Percentiles rank a stretch among this genome's conserved stretches.
These are phyloP conservation scores for Acleris emargana DNA, from an alignment of 2,888 invertebrate genomes.

Conservation along the genomic window DNA sequence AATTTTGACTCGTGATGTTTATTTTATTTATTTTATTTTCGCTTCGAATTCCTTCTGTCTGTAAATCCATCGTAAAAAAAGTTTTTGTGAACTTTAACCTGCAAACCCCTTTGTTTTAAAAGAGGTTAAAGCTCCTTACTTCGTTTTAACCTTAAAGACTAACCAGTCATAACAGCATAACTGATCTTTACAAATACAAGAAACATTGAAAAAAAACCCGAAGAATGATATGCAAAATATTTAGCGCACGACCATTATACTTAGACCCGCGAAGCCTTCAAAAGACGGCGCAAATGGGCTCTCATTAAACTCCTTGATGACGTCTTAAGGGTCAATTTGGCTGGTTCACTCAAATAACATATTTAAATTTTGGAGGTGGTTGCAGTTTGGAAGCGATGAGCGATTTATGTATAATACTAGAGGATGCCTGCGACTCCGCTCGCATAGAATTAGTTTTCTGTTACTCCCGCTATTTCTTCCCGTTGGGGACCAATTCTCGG, in stretches of 20 bases:
- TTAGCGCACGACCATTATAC: conserved; percentile 4
- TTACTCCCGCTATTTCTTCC: too few relatives aligned
- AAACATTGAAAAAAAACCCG: neutral
- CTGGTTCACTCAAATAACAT: conserved; percentile 26
- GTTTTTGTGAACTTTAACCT: neutral
- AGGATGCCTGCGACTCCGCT: too few relatives aligned
- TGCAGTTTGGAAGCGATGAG: conserved; percentile 1
- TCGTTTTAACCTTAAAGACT: neutral
- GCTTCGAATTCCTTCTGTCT: too few relatives aligned
- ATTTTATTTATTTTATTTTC: too few relatives aligned
- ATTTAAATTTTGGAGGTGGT: conserved; percentile 14
- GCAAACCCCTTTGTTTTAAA: too few relatives aligned
- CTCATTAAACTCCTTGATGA: conserved; percentile 18
- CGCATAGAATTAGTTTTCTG: too few relatives aligned
- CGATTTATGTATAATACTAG: neutral
- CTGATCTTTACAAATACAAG: conserved; percentile 1
- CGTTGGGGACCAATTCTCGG: too few relatives aligned
- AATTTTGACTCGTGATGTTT: too few relatives aligned
- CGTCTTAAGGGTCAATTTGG: conserved; percentile 25
- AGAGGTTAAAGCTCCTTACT: too few relatives aligned
- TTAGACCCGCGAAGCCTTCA: neutral
- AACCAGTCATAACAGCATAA: neutral
- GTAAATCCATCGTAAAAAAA: too few relatives aligned
- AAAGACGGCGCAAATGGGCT: conserved; percentile 5
- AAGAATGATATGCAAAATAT: neutral